phyloP scores from a whole-genome alignment of 2,888 invertebrate species.

The Drosophila kambysellisi region DNA sequence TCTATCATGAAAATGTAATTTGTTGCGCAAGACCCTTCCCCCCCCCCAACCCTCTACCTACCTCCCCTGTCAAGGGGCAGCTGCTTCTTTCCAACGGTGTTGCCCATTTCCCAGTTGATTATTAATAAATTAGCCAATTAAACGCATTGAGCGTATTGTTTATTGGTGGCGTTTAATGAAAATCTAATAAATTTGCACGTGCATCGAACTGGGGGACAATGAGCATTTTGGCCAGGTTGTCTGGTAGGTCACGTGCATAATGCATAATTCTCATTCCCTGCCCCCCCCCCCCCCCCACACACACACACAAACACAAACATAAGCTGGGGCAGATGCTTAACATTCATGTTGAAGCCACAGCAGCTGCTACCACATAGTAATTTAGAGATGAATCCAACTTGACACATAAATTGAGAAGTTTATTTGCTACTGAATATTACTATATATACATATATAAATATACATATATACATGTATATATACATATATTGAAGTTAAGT shows the following conservation, averaged over 20 bases:
- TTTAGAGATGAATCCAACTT: background rate
- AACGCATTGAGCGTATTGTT: slow-evolving; percentile 70
- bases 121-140: slow-evolving; percentile 81
- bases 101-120: slow-evolving; percentile 48
- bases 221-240: slow-evolving; percentile 4
- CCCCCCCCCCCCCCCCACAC: background rate
- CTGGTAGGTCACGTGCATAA: slow-evolving; percentile 71
- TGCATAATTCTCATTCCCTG: slow-evolving; percentile 64
- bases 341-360: slow-evolving; percentile 16
- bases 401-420: background rate
- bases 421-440: background rate
- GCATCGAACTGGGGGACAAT: slow-evolving; percentile 42
- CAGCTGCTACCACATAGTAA: slow-evolving; percentile 14
- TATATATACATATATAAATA: background rate
- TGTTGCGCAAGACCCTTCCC: slow-evolving; percentile 45
- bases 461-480: background rate
- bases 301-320: too few relatives aligned
- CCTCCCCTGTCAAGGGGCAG: slow-evolving; percentile 37
- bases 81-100: slow-evolving; percentile 35
- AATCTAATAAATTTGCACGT: slow-evolving; percentile 74
- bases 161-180: slow-evolving; percentile 56
- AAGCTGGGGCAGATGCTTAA: slow-evolving; percentile 4
- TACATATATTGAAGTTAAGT: background rate
- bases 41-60: background rate
- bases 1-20: slow-evolving; percentile 66